A percentile compares a stretch with the other conserved stretches of the same genome.
These are phyloP conservation scores for Gymnosoma rotundatum DNA, from an alignment of 2,888 invertebrate species.

Conservation along the genomic window DNA sequence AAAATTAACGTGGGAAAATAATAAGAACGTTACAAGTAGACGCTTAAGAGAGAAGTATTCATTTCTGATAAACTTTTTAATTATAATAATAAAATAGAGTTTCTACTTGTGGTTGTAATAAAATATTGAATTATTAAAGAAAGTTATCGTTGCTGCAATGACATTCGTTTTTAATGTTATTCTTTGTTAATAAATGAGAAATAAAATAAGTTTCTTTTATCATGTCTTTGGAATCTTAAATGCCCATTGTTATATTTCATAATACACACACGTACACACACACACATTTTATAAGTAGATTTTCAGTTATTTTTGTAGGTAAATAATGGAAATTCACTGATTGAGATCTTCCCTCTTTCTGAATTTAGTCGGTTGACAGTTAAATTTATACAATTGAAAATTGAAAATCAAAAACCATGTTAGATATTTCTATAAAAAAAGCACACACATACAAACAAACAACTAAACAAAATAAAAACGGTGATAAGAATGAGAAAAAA, in stretches of 20 bases:
- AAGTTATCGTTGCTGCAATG: too few relatives aligned
- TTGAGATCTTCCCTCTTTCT: conserved; percentile 62
- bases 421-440: conserved; percentile 55
- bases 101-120: too few relatives aligned
- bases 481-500: neutral
- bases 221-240: conserved; percentile 27
- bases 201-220: conserved; percentile 4
- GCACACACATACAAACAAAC: conserved; percentile 5
- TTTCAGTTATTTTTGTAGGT: conserved; percentile 22
- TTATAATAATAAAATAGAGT: too few relatives aligned
- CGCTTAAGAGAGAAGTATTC: too few relatives aligned
- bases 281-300: neutral
- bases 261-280: neutral
- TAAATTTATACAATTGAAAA: conserved; percentile 66
- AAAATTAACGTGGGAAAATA: too few relatives aligned
- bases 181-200: too few relatives aligned
- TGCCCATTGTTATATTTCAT: conserved; percentile 19
- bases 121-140: too few relatives aligned
- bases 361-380: conserved; percentile 56
- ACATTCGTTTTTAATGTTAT: too few relatives aligned
- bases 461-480: conserved; percentile 10
- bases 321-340: conserved; percentile 45
- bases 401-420: conserved; percentile 62
- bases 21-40: too few relatives aligned
- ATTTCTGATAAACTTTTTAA: too few relatives aligned